A percentile compares a stretch with the other conserved stretches of the same genome.
phyloP scores from a whole-genome alignment of 2,113 vertebrate genomes.

The Spea multiplicata region DNA sequence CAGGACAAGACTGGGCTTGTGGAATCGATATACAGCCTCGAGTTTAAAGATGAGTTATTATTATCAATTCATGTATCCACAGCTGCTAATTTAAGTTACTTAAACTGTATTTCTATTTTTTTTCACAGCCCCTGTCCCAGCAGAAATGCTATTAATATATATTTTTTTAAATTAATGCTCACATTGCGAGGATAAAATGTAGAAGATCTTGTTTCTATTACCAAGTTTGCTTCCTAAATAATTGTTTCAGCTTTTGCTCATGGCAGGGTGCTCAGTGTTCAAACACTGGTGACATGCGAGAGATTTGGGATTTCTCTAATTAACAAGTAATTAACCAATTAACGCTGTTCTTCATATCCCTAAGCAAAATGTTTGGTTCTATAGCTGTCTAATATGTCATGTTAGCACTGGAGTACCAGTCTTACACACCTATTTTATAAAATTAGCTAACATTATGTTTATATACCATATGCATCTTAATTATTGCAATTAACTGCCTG shows the following conservation, averaged over 20 bases:
- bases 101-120: not conserved
- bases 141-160: not conserved
- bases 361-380: not conserved
- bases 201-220: not conserved
- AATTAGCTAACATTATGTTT: not conserved
- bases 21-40: not conserved
- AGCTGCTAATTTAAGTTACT: not conserved
- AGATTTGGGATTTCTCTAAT: conserved; percentile 3
- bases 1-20: not conserved
- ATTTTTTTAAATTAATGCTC: not conserved
- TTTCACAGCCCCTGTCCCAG: not conserved
- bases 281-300: not conserved
- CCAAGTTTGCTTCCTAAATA: not conserved
- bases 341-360: not conserved
- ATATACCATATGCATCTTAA: not conserved
- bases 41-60: not conserved
- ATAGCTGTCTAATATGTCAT: not conserved
- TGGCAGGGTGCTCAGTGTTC: not conserved
- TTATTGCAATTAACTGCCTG: not conserved
- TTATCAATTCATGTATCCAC: not conserved
- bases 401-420: not conserved
- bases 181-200: not conserved
- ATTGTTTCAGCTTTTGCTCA: not conserved
- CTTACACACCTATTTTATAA: not conserved
- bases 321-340: conserved; percentile 1